Evolutionary conservation across 2,113 vertebrate genomes (phyloP), one percentile per base, ranked within the genome.

Genomic region (Ailurus styani): DNA sequence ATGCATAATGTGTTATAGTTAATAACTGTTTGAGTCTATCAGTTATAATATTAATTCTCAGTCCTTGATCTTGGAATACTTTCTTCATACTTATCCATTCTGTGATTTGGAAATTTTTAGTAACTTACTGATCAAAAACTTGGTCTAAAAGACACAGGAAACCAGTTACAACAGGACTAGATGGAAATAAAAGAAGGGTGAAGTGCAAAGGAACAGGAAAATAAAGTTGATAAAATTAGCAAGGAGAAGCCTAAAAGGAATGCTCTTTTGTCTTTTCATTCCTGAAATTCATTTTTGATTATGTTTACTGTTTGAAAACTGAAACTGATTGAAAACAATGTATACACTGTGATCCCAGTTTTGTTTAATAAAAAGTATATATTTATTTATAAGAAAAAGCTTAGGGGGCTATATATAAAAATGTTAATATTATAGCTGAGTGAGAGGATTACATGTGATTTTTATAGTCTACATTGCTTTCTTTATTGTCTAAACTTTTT

Each of bases 281-380:
- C 62, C 95, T 75, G 57, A 91, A 50, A 84, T 86, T 86, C 77
- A 87, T 93, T 97, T 95, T 96, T 70, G 60, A 37, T 52, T 96
- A 55, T 86, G 34, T 95, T 97, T 94, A 68, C 45, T 81, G 64
- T 92, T 72, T 72, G 90, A 81, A 97, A 96, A 87, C 37, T 40
- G 34, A 96, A 95, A 87, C 42, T 37, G n/a, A 81, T 92, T 91
- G 68, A 9, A 62, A 93, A 68, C 18, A 14, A 21, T 40, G 34
- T 54, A 11, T 54, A 54, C 3, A 14, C 23, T 70, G 3, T 86
- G 78, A 84, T 72, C 57, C 34, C 37, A 62, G 42, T 92, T 94
- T 72, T 90, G 47, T 45, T 95, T 70, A 84, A 87, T 78, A 68
- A 95, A 92, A 95, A 84, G 34, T 29, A 7, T 45, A 6, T 40